phyloP scores from a whole-genome alignment of 2,888 invertebrate genomes.

The Mythimna vitellina region DNA sequence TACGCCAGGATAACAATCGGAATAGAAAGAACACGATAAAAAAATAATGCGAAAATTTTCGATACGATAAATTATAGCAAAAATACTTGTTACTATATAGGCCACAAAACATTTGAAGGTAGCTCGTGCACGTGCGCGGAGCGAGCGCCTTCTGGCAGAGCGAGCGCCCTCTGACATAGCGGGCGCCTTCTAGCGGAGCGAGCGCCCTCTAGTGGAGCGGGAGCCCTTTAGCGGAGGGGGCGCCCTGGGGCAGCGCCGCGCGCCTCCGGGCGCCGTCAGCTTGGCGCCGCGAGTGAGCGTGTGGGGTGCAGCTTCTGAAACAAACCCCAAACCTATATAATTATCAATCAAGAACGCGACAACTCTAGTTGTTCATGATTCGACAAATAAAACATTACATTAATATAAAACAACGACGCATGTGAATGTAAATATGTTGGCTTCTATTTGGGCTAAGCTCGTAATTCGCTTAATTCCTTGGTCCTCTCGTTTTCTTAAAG shows the following conservation, averaged over 20 bases:
- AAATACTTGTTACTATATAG: constrained; percentile 88
- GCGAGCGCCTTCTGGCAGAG: constrained; percentile 29
- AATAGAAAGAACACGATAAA: constrained; percentile 80
- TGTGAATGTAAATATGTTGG: too few species aligned
- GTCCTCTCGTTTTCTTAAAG: too few species aligned
- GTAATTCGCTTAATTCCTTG: too few species aligned
- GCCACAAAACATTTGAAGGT: constrained; percentile 74
- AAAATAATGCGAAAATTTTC: constrained; percentile 85
- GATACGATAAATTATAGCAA: constrained; percentile 88
- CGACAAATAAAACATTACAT: too few species aligned
- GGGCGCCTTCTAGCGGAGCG: too few species aligned
- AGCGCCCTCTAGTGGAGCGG: constrained; percentile 17
- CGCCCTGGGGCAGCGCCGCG: constrained; percentile 2
- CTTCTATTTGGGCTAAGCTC: too few species aligned
- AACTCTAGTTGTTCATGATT: too few species aligned
- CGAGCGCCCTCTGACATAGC: too few species aligned
- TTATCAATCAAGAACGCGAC: too few species aligned
- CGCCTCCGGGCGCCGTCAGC: constrained; percentile 33
- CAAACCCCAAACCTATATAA: neutral
- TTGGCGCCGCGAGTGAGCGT: constrained; percentile 47
- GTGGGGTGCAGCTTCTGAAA: constrained; percentile 47
- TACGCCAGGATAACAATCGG: constrained; percentile 73
- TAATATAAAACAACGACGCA: too few species aligned
- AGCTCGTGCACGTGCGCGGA: constrained; percentile 47
- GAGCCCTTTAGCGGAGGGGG: constrained; percentile 20